Base-by-base conservation (phyloP, 2,888 invertebrate genomes). In the Rugalucina vietnamica region DNA sequence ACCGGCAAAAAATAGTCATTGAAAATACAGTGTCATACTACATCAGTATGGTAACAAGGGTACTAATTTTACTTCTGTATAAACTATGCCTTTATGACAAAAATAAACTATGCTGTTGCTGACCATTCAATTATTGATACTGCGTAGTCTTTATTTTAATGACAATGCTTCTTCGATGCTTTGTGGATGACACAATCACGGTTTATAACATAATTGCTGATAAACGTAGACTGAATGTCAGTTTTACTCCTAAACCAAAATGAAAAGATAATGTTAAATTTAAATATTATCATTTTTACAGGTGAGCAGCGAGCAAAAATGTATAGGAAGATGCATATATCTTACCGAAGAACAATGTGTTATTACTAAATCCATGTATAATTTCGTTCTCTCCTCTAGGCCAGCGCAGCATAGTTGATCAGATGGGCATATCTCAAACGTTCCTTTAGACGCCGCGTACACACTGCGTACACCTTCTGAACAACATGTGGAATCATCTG, bases 321-420 rank as follows among this genome's bases (percentile, higher is more conserved):
- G 10, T 43, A 18, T 43, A 8, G 8, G 10, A 43, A 8, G 18
- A 18, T 12, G 43, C 43, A 43, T 43, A 43, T 43, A 12, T 34
- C 10, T 39, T 85, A 82, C 85, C 74, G 50, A 34, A n/a, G 79
- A 54, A 73, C 87, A 87, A 39, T 87, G 82, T 1, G 80, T 82
- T 24, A 87, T 80, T 34, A 84, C 69, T 21, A 80, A 37, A 60
- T 82, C 76, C 74, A 79, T 82, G 76, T 82, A 84, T 3, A 82
- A n/a, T 60, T 84, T 82, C 21, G 82, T 77, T 78, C 65, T 76
- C 50, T 87, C 84, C 34, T 54, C 60, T 18, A 87, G 74, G 10
- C 87, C 87, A 1, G 57, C 27, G 39, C 87, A 87, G 60, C 87
- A 87, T 4, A 71, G n/a, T 65, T 85, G 80, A 8, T 65, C 69